phyloP scores from a whole-genome alignment of 2,888 invertebrate genomes.

The Microplitis deprimator region DNA sequence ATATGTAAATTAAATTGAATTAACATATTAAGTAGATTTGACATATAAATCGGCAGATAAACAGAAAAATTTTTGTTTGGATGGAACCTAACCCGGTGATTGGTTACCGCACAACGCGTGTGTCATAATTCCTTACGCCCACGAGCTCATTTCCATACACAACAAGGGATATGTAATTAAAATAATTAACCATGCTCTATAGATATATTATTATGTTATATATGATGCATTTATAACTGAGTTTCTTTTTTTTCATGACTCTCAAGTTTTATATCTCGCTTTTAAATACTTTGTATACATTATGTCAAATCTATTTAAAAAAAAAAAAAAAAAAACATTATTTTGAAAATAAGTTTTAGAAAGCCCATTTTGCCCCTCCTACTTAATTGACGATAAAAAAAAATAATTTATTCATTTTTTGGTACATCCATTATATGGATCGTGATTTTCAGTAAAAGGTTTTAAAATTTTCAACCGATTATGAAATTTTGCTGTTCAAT shows the following conservation, averaged over 20 bases:
- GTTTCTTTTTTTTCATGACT: not conserved
- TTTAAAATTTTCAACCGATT: too few species aligned
- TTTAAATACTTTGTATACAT: not conserved
- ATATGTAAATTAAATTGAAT: too few species aligned
- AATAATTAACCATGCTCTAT: slow-evolving; percentile 43
- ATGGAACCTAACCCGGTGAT: not conserved
- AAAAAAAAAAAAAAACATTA: not conserved
- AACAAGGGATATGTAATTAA: slow-evolving; percentile 38
- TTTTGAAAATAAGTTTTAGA: too few species aligned
- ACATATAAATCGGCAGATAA: too few species aligned
- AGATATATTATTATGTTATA: slow-evolving; percentile 33
- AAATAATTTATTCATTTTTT: too few species aligned
- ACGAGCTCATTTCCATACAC: slow-evolving; percentile 26
- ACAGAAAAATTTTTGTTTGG: not conserved
- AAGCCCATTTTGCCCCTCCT: too few species aligned
- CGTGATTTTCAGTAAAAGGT: too few species aligned
- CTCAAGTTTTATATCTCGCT: too few species aligned
- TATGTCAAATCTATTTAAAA: slow-evolving; percentile 13
- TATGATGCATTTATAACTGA: not conserved
- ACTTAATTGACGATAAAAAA: too few species aligned
- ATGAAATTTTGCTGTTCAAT: too few species aligned
- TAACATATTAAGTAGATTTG: too few species aligned
- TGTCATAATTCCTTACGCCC: slow-evolving; percentile 25
- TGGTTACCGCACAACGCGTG: slow-evolving; percentile 11
- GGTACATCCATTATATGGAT: too few species aligned